phyloP scores from a whole-genome alignment of 2,797 vertebrate species.

The Enteromius mattozi region DNA sequence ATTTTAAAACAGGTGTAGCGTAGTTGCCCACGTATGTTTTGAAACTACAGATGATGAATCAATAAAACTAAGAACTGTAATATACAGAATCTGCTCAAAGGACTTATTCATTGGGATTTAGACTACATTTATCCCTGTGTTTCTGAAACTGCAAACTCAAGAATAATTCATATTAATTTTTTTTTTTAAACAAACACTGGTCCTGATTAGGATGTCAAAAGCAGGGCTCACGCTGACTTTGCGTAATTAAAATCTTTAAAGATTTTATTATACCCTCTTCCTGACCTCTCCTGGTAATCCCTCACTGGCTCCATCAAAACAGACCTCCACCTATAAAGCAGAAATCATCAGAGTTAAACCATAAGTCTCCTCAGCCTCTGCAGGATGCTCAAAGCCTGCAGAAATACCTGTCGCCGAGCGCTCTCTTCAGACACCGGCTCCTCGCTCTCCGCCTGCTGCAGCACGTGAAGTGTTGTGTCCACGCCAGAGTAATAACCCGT shows the following conservation, averaged over 20 bases:
- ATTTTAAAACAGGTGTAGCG: no score
- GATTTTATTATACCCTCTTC: constrained; percentile 60
- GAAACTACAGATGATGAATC: background rate
- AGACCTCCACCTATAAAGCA: constrained; percentile 62
- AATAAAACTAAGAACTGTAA: background rate
- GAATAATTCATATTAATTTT: no score
- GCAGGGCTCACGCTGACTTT: background rate
- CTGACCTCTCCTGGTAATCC: constrained; percentile 59
- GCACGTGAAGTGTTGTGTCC: constrained; percentile 59
- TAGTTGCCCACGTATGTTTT: background rate
- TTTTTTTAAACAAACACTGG: no score
- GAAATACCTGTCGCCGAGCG: constrained; percentile 69
- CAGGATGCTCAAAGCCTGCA: background rate
- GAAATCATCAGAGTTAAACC: background rate
- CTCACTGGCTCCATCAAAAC: constrained; percentile 63
- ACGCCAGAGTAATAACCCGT: constrained; percentile 86
- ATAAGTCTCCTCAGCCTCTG: background rate
- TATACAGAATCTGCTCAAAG: background rate
- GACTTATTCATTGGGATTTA: background rate
- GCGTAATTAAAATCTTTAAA: background rate
- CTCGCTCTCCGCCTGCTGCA: constrained; percentile 70
- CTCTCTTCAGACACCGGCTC: constrained; percentile 67
- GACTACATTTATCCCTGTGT: background rate
- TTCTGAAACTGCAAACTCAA: background rate
- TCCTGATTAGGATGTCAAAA: background rate